Evolutionary conservation across 2,113 vertebrate species (phyloP).

Genomic region (Carollia perspicillata): DNA sequence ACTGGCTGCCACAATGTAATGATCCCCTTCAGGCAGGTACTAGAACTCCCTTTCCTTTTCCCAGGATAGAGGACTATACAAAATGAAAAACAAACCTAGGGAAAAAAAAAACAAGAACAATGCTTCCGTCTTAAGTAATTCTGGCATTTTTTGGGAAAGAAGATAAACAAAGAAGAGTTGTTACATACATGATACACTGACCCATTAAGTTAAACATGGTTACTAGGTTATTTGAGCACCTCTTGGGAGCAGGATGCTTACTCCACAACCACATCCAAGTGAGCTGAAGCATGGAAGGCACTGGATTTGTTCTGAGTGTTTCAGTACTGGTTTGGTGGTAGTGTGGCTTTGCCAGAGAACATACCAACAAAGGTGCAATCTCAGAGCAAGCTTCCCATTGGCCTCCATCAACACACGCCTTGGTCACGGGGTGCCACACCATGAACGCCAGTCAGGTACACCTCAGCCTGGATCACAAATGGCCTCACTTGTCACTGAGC

Average conservation of each 20-base stretch:
- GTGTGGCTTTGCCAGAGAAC: background rate
- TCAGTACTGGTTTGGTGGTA: background rate
- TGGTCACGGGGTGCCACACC: background rate
- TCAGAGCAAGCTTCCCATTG: background rate
- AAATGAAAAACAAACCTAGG: background rate
- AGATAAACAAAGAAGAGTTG: background rate
- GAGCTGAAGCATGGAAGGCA: background rate
- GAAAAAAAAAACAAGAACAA: background rate
- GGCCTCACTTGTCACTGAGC: background rate
- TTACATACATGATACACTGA: background rate
- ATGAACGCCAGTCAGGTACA: background rate
- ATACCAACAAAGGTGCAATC: background rate
- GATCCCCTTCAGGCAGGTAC: background rate
- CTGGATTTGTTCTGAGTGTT: background rate
- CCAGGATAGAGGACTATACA: background rate
- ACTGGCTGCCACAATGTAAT: background rate
- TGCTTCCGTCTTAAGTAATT: background rate
- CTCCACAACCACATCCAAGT: background rate
- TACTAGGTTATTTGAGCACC: background rate
- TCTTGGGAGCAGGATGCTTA: background rate
- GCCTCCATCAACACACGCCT: background rate
- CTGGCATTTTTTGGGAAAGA: background rate
- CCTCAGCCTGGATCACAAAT: background rate
- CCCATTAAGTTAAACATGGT: background rate
- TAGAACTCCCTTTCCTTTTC: background rate